These are phyloP conservation scores for Acanthosepion lycidas DNA, from an alignment of 2,888 invertebrate genomes.

Conservation along the genomic window DNA sequence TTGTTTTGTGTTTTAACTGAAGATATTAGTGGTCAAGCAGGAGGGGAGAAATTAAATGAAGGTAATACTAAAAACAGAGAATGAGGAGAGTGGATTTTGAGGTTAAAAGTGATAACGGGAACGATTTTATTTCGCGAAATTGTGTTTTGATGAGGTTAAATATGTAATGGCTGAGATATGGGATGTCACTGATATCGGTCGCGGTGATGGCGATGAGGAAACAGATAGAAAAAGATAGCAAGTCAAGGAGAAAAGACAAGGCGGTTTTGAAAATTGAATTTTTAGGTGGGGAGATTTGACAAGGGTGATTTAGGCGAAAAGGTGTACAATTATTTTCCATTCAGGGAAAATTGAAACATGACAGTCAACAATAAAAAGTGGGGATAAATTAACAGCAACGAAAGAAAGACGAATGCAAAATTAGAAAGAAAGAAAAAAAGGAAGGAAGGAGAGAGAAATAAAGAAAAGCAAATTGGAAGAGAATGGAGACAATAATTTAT, in stretches of 20 bases:
- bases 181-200: background rate
- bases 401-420: background rate
- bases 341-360: background rate
- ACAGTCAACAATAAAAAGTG: background rate
- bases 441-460: background rate
- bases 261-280: background rate
- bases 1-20: background rate
- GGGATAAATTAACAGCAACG: background rate
- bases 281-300: background rate
- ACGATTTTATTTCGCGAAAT: background rate
- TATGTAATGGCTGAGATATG: conserved; percentile 6
- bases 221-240: background rate
- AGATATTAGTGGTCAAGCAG: background rate
- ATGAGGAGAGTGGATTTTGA: background rate
- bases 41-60: background rate
- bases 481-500: too few relatives aligned
- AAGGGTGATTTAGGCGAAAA: background rate
- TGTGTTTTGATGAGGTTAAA: conserved; percentile 16
- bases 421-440: background rate
- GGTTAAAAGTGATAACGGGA: background rate
- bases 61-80: background rate
- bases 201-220: background rate
- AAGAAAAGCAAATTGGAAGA: background rate
- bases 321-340: conserved; percentile 2
- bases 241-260: background rate